These are phyloP conservation scores for Ornithorhynchus anatinus DNA, from an alignment of 2,113 vertebrate species.

Conservation along the genomic window DNA sequence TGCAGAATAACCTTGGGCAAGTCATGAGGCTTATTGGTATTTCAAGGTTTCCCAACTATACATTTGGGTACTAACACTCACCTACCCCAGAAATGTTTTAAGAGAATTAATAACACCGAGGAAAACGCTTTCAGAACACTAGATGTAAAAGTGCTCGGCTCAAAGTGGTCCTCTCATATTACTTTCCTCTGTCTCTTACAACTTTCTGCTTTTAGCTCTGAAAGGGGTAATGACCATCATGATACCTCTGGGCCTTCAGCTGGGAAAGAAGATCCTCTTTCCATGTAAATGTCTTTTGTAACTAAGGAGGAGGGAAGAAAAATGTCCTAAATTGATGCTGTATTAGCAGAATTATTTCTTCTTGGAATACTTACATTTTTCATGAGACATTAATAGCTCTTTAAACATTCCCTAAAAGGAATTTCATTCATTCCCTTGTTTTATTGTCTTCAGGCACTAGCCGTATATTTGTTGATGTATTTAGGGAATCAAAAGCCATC, in stretches of 20 bases:
- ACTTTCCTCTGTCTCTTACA: no score
- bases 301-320: not conserved
- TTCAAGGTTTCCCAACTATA: not conserved
- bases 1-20: not conserved
- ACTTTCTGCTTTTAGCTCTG: not conserved
- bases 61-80: no score
- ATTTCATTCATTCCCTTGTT: constrained; percentile 25
- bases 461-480: constrained; percentile 15
- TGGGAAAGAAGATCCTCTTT: not conserved
- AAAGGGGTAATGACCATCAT: not conserved
- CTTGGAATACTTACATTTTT: constrained; percentile 4
- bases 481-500: constrained; percentile 7
- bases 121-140: no score
- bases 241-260: not conserved
- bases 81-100: no score
- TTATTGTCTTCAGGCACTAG: constrained; percentile 16
- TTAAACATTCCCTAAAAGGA: constrained; percentile 8
- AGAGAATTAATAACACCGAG: no score
- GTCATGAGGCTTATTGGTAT: no score
- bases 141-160: no score
- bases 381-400: not conserved
- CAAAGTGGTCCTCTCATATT: no score
- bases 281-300: not conserved
- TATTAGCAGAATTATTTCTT: not conserved
- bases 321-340: not conserved